phyloP scores from a whole-genome alignment of 2,797 vertebrate species.

The Ptychadena robeensis region DNA sequence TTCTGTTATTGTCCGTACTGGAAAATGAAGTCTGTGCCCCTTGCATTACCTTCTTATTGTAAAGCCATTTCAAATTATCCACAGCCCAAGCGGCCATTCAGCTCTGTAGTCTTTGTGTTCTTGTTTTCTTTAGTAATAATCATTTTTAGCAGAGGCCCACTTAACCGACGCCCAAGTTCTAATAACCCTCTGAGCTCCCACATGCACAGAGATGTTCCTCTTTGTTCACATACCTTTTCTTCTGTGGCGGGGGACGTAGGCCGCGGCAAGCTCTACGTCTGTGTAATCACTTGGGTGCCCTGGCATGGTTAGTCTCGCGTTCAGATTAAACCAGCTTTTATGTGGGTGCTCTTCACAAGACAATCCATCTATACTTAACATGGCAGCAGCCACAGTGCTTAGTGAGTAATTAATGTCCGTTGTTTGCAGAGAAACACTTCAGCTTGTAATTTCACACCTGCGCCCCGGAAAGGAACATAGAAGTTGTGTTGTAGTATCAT shows the following conservation, averaged over 20 bases:
- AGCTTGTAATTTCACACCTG: slow-evolving; percentile 44
- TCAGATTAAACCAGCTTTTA: not conserved
- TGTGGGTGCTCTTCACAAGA: slow-evolving; percentile 28
- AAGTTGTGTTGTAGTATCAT: not conserved
- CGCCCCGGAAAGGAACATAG: not conserved
- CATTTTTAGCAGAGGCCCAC: slow-evolving; percentile 39
- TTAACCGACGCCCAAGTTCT: slow-evolving; percentile 46
- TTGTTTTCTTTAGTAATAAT: slow-evolving; percentile 19
- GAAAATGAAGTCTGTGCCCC: slow-evolving; percentile 13
- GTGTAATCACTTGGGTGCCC: not conserved
- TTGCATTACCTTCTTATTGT: slow-evolving; percentile 7
- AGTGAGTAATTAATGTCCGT: slow-evolving; percentile 30
- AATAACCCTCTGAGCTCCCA: slow-evolving; percentile 2
- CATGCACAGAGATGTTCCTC: not conserved
- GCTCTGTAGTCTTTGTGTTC: slow-evolving; percentile 10
- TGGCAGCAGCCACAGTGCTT: slow-evolving; percentile 11
- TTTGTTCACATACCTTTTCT: slow-evolving; percentile 39
- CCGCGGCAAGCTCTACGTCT: not conserved
- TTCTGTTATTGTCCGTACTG: slow-evolving; percentile 8
- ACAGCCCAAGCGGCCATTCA: slow-evolving; percentile 20
- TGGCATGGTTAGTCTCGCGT: not conserved
- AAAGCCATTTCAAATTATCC: slow-evolving; percentile 23
- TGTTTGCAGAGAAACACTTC: slow-evolving; percentile 1
- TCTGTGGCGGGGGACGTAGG: not conserved
- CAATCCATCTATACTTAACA: slow-evolving; percentile 45